These are phyloP conservation scores for Drosophila parthenogenetica DNA, from an alignment of 2,888 invertebrate genomes.

Conservation along the genomic window DNA sequence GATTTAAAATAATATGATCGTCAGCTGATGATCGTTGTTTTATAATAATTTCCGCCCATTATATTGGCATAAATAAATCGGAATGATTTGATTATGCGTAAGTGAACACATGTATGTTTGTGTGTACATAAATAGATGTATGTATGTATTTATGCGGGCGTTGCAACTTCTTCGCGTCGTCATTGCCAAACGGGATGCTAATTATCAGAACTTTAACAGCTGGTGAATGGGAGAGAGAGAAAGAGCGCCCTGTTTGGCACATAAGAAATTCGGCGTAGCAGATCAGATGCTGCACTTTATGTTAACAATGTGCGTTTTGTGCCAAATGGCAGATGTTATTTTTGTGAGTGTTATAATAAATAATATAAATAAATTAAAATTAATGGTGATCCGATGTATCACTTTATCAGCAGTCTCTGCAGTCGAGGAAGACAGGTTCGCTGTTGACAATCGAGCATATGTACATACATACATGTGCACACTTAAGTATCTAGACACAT, in stretches of 20 bases:
- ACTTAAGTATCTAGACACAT: neutral
- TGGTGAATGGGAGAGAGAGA: neutral
- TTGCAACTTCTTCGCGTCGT: constrained; percentile 12
- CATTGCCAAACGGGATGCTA: constrained; percentile 29
- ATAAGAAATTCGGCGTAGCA: neutral
- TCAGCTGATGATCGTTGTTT: neutral
- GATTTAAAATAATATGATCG: neutral
- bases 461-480: neutral
- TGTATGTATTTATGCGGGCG: constrained; percentile 19
- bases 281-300: neutral
- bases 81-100: constrained; percentile 7
- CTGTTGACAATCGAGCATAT: constrained; percentile 4
- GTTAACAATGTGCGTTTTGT: neutral
- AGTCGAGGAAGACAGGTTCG: neutral
- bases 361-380: no score
- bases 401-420: neutral
- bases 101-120: neutral
- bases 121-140: neutral
- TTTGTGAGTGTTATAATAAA: neutral
- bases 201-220: constrained; percentile 24
- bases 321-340: neutral
- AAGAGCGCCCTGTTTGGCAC: neutral
- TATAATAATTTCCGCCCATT: constrained; percentile 4
- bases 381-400: neutral
- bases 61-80: constrained; percentile 2